Evolutionary conservation across 2,797 vertebrate species (phyloP), one percentile per base, ranked within the genome.

Genomic region (Lutjanus argentimaculatus): DNA sequence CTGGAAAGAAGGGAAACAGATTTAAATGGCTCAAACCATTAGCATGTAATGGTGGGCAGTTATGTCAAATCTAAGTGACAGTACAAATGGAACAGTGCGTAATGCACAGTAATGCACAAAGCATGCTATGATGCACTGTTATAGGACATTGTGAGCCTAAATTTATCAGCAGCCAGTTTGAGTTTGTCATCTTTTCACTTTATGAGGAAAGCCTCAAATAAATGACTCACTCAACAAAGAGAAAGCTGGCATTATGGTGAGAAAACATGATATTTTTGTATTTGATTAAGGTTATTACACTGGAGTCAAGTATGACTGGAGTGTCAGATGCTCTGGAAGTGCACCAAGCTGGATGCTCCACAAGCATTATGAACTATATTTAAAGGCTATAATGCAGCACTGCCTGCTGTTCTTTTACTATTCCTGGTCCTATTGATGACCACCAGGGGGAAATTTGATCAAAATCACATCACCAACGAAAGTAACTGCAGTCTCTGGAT

Each of bases 211-310:
- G 14, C 40, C 36, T 78, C 76, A 65, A 71, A 66, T 48, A 67
- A 36, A 67, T 61, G 68, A 86, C 0, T 81, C 77, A 63, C 52
- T 65, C 11, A 1, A 51, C 55, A 53, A 17, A 72, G 73, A 55
- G 2, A 57, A 25, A 13, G 40, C 15, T 22, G 64, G 21, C 13
- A 11, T 69, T 22, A 48, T 70, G 53, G 22, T 43, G 66, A 67
- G 61, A 66, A 72, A 72, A 77, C 36, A 46, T 51, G 2, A 42
- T 25, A 17, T 69, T 55, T 65, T 52, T 86, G 65, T 87, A 2
- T 87, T 78, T 83, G 68, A 55, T 71, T 30, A 61, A 71, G 65
- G 56, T 81, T 76, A 77, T 83, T 85, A 71, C 73, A 40, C 30
- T 21, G 7, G 21, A 78, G 40, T 75, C 77, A 45, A 36, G 56